Evolutionary conservation across 2,797 vertebrate genomes (phyloP).

Genomic region (Chelidonichthys spinosus): DNA sequence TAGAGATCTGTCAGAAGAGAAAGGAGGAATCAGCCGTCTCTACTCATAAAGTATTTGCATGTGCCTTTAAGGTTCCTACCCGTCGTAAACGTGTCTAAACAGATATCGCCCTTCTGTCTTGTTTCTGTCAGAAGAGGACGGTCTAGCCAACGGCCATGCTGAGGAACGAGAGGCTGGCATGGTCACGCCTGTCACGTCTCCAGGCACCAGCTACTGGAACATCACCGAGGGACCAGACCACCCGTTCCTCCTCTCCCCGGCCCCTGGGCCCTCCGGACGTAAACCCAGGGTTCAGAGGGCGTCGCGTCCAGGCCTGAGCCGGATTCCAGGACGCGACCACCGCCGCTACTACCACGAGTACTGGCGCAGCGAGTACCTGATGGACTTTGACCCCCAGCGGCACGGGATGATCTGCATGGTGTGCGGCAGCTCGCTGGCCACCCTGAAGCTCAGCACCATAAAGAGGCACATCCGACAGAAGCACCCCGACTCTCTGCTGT

Average conservation of each 20-base stretch:
- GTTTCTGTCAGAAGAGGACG: conserved; percentile 70
- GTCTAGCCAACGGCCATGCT: conserved; percentile 77
- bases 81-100: not conserved
- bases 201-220: conserved; percentile 84
- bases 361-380: conserved; percentile 95
- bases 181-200: conserved; percentile 65
- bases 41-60: not conserved
- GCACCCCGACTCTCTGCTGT: conserved; percentile 92
- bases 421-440: conserved; percentile 92
- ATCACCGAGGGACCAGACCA: conserved; percentile 79
- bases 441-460: conserved; percentile 95
- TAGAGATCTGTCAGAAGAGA: not conserved
- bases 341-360: conserved; percentile 95
- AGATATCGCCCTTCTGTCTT: not conserved
- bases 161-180: conserved; percentile 52
- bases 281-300: conserved; percentile 83
- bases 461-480: conserved; percentile 95
- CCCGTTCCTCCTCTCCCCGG: conserved; percentile 80
- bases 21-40: not conserved
- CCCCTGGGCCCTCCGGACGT: conserved; percentile 70
- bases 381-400: conserved; percentile 92
- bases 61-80: not conserved
- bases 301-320: conserved; percentile 87
- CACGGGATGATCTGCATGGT: conserved; percentile 98
- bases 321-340: conserved; percentile 92